Evolutionary conservation across 1,140 invertebrate species (phyloP), one percentile per base, ranked within the genome.

Genomic region (Leptinotarsa lineolata): DNA sequence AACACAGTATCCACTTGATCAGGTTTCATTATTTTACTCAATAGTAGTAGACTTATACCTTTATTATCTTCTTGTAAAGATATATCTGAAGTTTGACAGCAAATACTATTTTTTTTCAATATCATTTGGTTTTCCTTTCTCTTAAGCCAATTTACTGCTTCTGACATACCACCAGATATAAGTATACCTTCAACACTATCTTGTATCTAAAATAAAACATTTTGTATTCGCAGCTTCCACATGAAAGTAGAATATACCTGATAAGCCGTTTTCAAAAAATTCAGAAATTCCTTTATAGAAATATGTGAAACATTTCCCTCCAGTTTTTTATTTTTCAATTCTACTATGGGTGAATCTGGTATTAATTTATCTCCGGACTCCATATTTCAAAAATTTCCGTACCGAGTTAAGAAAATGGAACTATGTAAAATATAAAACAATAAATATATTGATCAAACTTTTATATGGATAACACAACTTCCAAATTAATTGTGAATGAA

Each of bases 211-310:
- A 75, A 39, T 1, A 39, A 39, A 39, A 39, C 8, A 39, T 30
- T 8, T 39, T 39, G 30, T 39, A 39, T 39, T 39, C 30, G 11
- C 30, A 39, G 8, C 30, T 39, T 39, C 30, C 8, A 39, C 30
- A 39, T 39, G 30, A 39, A 39, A 39, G 30, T 39, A 39, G 2
- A 11, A 39, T 39, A 39, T 64, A 89, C 85, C 84, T 91, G 90
- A 84, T 92, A 92, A 2, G 91, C 90, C 12, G 89, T 91, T 81
- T 88, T 88, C 86, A 93, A 89, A 82, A 92, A 91, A 79, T 92
- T 91, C 74, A 92, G 89, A 83, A 92, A 92, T 77, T 91, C 88
- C 83, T 89, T 88, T 21, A 91, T 88, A 0, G 90, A 88, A 72
- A 92, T 88, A 71, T 90, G 85, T 1, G 86, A 82, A 63, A 66